Conservation (phyloP, 2,888 invertebrate species). For the Nymphalis polychloros region DNA sequence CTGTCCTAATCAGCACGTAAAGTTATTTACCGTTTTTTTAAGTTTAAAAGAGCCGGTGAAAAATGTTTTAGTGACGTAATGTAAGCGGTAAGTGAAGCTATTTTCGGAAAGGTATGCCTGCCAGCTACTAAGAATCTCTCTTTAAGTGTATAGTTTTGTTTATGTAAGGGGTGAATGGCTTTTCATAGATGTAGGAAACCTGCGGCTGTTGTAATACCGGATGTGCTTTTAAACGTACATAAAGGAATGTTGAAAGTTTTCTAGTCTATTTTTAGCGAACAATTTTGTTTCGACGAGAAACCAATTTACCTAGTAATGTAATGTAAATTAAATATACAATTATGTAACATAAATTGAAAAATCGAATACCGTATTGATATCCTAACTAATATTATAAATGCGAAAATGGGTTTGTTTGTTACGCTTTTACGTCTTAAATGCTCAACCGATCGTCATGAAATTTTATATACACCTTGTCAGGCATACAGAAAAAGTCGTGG, state of each 20-base stretch:
- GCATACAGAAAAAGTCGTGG: too few relatives aligned
- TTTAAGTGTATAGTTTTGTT: conserved; percentile 70
- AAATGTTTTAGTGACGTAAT: conserved; percentile 35
- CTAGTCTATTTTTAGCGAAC: not conserved
- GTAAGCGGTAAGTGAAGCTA: conserved; percentile 53
- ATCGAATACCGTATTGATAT: too few relatives aligned
- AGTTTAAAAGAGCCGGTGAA: conserved; percentile 32
- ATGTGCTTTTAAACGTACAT: conserved; percentile 40
- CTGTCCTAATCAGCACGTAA: not conserved
- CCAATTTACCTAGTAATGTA: too few relatives aligned
- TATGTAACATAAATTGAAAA: too few relatives aligned
- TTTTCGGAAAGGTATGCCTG: conserved; percentile 66
- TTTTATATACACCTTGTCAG: too few relatives aligned
- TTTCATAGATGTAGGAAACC: conserved; percentile 56
- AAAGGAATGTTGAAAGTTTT: not conserved
- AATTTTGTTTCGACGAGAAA: not conserved
- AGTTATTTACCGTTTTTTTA: conserved; percentile 31
- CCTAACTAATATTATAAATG: too few relatives aligned
- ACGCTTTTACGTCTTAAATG: too few relatives aligned
- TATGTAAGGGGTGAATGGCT: conserved; percentile 67
- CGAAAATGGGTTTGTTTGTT: too few relatives aligned
- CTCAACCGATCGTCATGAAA: too few relatives aligned
- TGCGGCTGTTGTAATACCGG: conserved; percentile 56
- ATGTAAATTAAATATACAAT: too few relatives aligned
- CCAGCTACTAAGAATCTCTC: conserved; percentile 55